A percentile compares a stretch with the other conserved stretches of the same genome.
These are phyloP conservation scores for Dorcus parallelipipedus DNA, from an alignment of 2,888 invertebrate genomes.

Conservation along the genomic window DNA sequence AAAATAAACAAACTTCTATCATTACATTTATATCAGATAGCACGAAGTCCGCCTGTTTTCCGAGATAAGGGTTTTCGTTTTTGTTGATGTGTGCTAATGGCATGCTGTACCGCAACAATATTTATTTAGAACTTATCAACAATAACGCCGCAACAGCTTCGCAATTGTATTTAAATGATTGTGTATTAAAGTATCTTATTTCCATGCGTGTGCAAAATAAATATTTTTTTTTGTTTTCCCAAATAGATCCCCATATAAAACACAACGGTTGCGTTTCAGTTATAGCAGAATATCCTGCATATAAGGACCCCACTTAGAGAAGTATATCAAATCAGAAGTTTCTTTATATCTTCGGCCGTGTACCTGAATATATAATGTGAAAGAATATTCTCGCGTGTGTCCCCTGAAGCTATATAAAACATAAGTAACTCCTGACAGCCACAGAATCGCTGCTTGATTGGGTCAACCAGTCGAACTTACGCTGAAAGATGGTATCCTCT, in stretches of 20 bases:
- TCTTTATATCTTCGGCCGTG: constrained; percentile 32
- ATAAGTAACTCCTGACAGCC: constrained; percentile 42
- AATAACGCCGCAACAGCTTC: constrained; percentile 3
- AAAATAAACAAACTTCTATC: neutral
- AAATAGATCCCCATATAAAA: constrained; percentile 8
- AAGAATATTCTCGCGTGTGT: constrained; percentile 25
- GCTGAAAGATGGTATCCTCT: constrained; percentile 22
- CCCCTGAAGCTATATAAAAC: constrained; percentile 41
- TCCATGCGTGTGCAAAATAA: too few relatives aligned
- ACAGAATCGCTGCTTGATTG: constrained; percentile 44
- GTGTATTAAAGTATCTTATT: too few relatives aligned
- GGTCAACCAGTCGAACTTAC: constrained; percentile 35
- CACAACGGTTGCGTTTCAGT: constrained; percentile 6
- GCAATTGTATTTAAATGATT: neutral
- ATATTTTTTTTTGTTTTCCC: too few relatives aligned
- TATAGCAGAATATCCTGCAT: constrained; percentile 15
- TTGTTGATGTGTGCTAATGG: neutral
- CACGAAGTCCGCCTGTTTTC: neutral
- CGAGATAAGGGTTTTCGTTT: neutral
- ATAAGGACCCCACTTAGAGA: constrained; percentile 20
- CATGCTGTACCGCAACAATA: constrained; percentile 20
- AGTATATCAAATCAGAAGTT: constrained; percentile 33
- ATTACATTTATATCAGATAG: neutral
- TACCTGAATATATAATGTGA: constrained; percentile 28
- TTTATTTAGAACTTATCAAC: constrained; percentile 25